phyloP scores from a whole-genome alignment of 2,113 vertebrate genomes.

The Phycodurus eques region DNA sequence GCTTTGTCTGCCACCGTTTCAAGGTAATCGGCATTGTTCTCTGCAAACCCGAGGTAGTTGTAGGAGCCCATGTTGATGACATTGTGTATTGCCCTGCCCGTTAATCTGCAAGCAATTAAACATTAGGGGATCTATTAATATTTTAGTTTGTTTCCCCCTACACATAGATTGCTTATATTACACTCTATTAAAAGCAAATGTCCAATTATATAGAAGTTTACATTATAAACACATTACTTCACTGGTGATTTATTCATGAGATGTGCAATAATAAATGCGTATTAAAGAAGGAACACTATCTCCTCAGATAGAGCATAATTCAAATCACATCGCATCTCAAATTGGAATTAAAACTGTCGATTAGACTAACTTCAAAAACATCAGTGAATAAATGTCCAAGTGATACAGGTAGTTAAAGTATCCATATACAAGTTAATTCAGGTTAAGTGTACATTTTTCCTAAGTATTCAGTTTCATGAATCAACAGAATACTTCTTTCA shows the following conservation, averaged over 20 bases:
- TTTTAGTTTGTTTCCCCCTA: background rate
- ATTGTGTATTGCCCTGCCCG: conserved; percentile 82
- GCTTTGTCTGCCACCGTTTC: conserved; percentile 76
- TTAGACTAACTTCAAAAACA: background rate
- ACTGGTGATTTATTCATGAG: conserved; percentile 6
- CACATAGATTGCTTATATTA: conserved; percentile 10
- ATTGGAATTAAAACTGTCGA: conserved; percentile 7
- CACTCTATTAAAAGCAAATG: conserved; percentile 16
- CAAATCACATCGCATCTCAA: conserved; percentile 9
- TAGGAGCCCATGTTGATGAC: conserved; percentile 95
- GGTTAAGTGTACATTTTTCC: background rate
- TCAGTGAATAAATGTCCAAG: background rate
- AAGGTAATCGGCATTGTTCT: conserved; percentile 80
- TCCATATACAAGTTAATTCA: background rate
- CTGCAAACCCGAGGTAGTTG: conserved; percentile 91
- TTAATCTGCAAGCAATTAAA: conserved; percentile 74
- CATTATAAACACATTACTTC: conserved; percentile 15
- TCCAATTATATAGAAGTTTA: conserved; percentile 33
- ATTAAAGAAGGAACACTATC: conserved; percentile 11
- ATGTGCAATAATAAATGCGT: conserved; percentile 16
- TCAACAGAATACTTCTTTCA: background rate
- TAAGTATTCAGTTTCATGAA: conserved; percentile 15
- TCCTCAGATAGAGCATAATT: background rate
- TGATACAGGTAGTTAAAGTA: background rate
- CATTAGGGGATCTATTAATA: conserved; percentile 16